These are phyloP conservation scores for Ashinkailepas kermadecensis DNA, from an alignment of 2,888 invertebrate species.

Conservation along the genomic window DNA sequence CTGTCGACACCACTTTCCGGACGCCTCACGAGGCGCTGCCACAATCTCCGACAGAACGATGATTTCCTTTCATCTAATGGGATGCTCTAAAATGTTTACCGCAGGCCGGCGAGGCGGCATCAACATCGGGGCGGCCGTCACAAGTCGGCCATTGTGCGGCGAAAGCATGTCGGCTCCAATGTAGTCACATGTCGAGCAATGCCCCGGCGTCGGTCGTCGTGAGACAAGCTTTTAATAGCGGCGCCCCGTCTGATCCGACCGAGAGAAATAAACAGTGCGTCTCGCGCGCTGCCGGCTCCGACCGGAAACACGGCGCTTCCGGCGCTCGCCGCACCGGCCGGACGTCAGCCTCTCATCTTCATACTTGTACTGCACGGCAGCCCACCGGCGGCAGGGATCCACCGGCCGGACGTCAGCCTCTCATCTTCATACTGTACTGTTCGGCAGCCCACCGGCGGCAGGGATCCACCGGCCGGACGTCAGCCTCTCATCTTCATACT, in stretches of 20 bases:
- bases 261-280: neutral
- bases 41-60: neutral
- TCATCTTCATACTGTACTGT: no score
- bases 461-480: no score
- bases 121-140: neutral
- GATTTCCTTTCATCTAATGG: constrained; percentile 10
- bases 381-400: no score
- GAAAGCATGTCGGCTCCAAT: neutral
- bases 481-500: no score
- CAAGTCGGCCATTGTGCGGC: constrained; percentile 1
- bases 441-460: no score
- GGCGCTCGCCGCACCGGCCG: no score
- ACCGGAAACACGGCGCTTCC: neutral
- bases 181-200: neutral
- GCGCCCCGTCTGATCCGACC: neutral
- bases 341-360: neutral
- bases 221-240: neutral
- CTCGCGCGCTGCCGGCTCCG: neutral
- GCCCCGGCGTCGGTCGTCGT: no score
- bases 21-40: neutral
- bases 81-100: constrained; percentile 4
- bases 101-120: neutral
- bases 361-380: neutral
- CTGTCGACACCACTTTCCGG: neutral
- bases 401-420: no score